These are phyloP conservation scores for Sympetrum striolatum DNA, from an alignment of 2,888 invertebrate genomes.

Conservation along the genomic window DNA sequence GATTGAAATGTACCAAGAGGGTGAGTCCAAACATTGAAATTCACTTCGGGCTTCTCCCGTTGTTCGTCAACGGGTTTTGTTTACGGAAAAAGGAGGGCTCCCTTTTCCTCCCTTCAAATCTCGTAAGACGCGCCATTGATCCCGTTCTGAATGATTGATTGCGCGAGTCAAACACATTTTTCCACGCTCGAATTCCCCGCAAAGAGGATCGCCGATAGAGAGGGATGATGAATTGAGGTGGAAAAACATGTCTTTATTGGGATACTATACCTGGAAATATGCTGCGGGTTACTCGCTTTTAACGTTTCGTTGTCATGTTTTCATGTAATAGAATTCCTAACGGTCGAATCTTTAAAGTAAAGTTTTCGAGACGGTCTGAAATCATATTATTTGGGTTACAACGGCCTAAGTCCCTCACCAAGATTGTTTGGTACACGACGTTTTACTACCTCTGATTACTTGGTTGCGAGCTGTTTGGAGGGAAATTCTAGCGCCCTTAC, in stretches of 20 bases:
- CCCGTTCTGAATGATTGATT: neutral
- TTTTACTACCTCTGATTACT: too few relatives aligned
- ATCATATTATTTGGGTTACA: too few relatives aligned
- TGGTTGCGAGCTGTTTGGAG: too few relatives aligned
- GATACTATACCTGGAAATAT: too few relatives aligned
- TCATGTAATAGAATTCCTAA: too few relatives aligned
- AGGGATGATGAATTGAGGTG: neutral
- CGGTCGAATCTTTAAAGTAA: too few relatives aligned
- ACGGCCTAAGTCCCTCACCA: too few relatives aligned
- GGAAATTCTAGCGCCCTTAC: too few relatives aligned
- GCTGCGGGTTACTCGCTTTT: too few relatives aligned
- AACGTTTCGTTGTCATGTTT: too few relatives aligned
- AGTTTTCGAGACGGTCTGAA: too few relatives aligned
- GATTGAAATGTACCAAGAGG: neutral
- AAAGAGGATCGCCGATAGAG: neutral
- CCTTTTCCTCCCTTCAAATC: neutral
- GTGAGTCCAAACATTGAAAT: neutral
- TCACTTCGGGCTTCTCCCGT: neutral
- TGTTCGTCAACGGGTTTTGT: neutral
- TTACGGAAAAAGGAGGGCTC: neutral
- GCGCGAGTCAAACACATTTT: neutral
- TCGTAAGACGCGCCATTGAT: neutral
- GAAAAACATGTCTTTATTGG: neutral
- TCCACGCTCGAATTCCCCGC: neutral
- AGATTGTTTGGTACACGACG: too few relatives aligned